Percentiles rank a stretch among this genome's conserved stretches.
phyloP scores from a whole-genome alignment of 2,797 vertebrate species.

The Allobates femoralis region DNA sequence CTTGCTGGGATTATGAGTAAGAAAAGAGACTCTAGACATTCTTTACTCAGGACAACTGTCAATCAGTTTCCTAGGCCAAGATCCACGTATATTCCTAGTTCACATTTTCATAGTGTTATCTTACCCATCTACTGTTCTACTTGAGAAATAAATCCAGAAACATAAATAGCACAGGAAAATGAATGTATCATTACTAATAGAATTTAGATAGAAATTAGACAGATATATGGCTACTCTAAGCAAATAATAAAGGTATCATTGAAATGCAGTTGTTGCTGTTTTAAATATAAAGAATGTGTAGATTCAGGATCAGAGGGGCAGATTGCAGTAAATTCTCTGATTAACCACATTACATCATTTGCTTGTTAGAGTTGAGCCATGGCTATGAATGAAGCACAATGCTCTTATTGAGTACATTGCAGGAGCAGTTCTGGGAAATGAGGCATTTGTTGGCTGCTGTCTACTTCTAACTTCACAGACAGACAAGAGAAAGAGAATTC shows the following conservation, averaged over 20 bases:
- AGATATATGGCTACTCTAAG: neutral
- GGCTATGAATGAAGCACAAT: conserved; percentile 19
- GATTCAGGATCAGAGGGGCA: neutral
- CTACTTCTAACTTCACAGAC: conserved; percentile 6
- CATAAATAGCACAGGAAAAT: neutral
- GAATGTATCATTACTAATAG: neutral
- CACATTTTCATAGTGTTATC: neutral
- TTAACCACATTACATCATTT: conserved; percentile 20
- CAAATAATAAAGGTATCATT: neutral
- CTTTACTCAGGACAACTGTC: conserved; percentile 46
- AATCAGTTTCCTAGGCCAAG: neutral
- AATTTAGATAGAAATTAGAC: neutral
- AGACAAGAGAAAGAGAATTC: conserved; percentile 34
- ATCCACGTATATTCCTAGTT: neutral
- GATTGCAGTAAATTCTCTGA: neutral
- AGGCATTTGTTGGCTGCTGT: conserved; percentile 21
- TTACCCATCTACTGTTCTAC: neutral
- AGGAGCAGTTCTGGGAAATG: conserved; percentile 51
- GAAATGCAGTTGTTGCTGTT: neutral
- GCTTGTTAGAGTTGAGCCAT: conserved; percentile 14
- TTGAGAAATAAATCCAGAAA: neutral
- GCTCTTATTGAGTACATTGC: conserved; percentile 36
- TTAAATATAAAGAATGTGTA: neutral
- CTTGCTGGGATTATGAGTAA: conserved; percentile 51
- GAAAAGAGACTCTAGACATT: conserved; percentile 25